Evolutionary conservation across 2,888 invertebrate species (phyloP).

Genomic region (Chelonus formosanus): DNA sequence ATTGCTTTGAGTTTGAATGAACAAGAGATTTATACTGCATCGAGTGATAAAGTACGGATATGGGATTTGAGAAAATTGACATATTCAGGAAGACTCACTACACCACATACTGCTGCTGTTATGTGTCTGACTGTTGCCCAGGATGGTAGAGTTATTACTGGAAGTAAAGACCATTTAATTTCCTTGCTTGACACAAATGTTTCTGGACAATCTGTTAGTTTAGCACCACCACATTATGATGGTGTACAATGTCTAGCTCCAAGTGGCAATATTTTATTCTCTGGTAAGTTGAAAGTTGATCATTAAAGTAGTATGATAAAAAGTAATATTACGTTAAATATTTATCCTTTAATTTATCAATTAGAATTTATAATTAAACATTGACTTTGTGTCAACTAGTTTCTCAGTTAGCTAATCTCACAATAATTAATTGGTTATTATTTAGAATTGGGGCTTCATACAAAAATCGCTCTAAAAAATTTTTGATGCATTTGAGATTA

Average conservation of each 20-base stretch:
- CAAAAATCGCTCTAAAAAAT: too few species aligned
- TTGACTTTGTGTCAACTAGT: too few species aligned
- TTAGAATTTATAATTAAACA: too few species aligned
- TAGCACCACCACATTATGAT: constrained; percentile 87
- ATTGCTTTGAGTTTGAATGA: constrained; percentile 73
- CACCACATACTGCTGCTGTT: constrained; percentile 84
- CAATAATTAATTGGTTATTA: too few species aligned
- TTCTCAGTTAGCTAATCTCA: too few species aligned
- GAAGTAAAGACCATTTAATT: constrained; percentile 82
- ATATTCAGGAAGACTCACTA: constrained; percentile 77
- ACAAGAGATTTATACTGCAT: constrained; percentile 78
- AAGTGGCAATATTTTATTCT: constrained; percentile 75
- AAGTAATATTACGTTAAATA: too few species aligned
- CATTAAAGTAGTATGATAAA: too few species aligned
- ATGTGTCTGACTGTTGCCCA: constrained; percentile 79
- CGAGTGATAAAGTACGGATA: constrained; percentile 81
- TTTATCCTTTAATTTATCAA: too few species aligned
- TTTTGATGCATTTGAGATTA: too few species aligned
- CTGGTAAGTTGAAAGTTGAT: constrained; percentile 63
- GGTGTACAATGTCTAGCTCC: constrained; percentile 84
- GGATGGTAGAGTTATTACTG: constrained; percentile 78
- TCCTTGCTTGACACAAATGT: constrained; percentile 63
- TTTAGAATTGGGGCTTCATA: too few species aligned
- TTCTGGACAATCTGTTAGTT: constrained; percentile 67
- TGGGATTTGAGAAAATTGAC: constrained; percentile 84